Evolutionary conservation across 2,113 vertebrate genomes (phyloP).

Genomic region (Anas platyrhynchos): DNA sequence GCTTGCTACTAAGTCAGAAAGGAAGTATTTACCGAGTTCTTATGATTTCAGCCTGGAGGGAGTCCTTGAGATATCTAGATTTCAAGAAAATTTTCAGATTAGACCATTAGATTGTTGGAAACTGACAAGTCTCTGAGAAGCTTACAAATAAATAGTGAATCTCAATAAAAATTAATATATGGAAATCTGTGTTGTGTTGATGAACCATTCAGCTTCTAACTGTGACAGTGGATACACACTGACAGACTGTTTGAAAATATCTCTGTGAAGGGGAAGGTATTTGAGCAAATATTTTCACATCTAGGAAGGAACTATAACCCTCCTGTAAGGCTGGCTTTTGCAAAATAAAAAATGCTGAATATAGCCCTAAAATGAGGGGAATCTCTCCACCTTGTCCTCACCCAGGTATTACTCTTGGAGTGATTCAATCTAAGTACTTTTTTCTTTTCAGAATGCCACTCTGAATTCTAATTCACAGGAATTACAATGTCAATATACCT

Average conservation of each 20-base stretch:
- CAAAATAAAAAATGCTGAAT: neutral
- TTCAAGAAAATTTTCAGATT: neutral
- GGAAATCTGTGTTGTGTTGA: neutral
- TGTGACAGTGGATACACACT: neutral
- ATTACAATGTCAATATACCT: accelerated
- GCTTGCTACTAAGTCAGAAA: neutral
- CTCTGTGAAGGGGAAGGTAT: neutral
- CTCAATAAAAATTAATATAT: neutral
- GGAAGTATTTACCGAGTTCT: neutral
- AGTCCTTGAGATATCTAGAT: neutral
- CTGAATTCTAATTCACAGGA: neutral
- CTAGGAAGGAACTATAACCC: neutral
- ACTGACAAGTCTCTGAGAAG: neutral
- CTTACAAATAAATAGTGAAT: neutral
- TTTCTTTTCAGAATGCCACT: neutral
- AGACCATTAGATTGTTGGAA: no score
- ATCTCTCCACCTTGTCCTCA: neutral
- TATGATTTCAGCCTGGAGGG: neutral
- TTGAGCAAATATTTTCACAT: neutral
- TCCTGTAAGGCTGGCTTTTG: neutral
- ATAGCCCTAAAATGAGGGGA: neutral
- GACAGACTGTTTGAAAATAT: neutral
- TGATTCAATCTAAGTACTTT: neutral
- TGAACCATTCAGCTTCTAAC: neutral
- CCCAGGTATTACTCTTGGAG: neutral